Percentiles rank a stretch among this genome's conserved stretches.
These are phyloP conservation scores for Aethina tumida DNA, from an alignment of 1,140 invertebrate species.

Conservation along the genomic window DNA sequence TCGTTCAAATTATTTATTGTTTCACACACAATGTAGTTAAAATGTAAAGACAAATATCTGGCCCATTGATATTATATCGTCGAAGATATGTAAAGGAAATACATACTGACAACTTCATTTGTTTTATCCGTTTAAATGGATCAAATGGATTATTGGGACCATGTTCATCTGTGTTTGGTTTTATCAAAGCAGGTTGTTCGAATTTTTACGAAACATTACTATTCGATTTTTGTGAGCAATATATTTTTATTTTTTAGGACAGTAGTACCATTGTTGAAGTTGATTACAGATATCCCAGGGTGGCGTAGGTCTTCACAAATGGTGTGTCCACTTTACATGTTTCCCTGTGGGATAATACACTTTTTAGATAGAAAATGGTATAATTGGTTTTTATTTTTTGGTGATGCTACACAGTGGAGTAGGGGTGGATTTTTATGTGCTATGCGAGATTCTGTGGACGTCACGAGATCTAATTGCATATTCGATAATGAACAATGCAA, in stretches of 20 bases:
- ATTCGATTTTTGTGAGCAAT: too few relatives aligned
- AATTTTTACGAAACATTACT: too few relatives aligned
- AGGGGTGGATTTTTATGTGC: not conserved
- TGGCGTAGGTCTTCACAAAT: constrained; percentile 85
- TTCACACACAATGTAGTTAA: too few relatives aligned
- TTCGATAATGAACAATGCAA: too few relatives aligned
- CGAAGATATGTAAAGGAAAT: too few relatives aligned
- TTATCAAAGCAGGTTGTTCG: not conserved
- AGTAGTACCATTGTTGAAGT: constrained; percentile 4
- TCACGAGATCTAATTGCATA: too few relatives aligned
- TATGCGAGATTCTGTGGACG: too few relatives aligned
- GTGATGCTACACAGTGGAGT: too few relatives aligned
- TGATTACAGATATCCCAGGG: constrained; percentile 74
- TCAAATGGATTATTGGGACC: not conserved
- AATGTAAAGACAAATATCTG: too few relatives aligned
- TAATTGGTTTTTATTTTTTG: not conserved
- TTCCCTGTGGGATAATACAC: constrained; percentile 48
- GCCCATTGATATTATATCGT: too few relatives aligned
- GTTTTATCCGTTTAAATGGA: not conserved
- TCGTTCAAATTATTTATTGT: too few relatives aligned
- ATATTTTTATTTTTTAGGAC: not conserved
- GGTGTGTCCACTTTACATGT: constrained; percentile 72
- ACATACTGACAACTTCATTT: not conserved
- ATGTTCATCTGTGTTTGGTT: not conserved
- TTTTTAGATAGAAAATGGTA: not conserved